Conservation (phyloP, 2,113 vertebrate species). For the Indicator indicator region DNA sequence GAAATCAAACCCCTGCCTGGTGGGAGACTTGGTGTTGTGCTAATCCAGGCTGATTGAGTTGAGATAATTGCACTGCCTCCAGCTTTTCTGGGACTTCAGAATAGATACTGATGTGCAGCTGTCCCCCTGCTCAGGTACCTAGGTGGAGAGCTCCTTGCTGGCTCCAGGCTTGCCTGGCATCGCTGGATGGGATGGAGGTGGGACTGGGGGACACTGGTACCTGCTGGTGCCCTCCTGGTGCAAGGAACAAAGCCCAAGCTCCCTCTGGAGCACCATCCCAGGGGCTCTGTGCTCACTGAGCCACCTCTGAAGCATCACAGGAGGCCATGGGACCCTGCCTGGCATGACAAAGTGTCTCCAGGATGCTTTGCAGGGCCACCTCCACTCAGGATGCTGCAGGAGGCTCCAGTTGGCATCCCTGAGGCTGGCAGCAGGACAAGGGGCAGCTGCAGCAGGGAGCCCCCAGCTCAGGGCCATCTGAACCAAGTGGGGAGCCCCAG, state of each 20-base stretch:
- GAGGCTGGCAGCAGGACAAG: rapidly evolving
- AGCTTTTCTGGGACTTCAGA: slow-evolving; percentile 74
- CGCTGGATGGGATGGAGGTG: rapidly evolving
- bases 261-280: neutral
- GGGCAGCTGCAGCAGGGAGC: neutral
- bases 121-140: slow-evolving; percentile 61
- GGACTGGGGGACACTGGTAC: neutral
- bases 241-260: neutral
- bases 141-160: neutral
- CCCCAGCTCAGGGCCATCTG: neutral
- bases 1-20: slow-evolving; percentile 70
- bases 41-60: slow-evolving; percentile 78
- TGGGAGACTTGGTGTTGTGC: slow-evolving; percentile 72
- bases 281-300: rapidly evolving
- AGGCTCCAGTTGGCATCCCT: neutral
- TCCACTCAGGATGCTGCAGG: rapidly evolving
- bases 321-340: neutral
- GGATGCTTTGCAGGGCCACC: neutral
- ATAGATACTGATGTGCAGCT: slow-evolving; percentile 79
- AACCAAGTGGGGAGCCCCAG: slow-evolving; percentile 36
- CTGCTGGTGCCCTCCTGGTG: rapidly evolving
- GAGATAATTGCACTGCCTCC: slow-evolving; percentile 78
- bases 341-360: rapidly evolving
- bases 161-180: neutral
- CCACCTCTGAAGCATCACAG: neutral